Conservation (phyloP, 1,140 invertebrate species). For the Drosophila biarmipes region DNA sequence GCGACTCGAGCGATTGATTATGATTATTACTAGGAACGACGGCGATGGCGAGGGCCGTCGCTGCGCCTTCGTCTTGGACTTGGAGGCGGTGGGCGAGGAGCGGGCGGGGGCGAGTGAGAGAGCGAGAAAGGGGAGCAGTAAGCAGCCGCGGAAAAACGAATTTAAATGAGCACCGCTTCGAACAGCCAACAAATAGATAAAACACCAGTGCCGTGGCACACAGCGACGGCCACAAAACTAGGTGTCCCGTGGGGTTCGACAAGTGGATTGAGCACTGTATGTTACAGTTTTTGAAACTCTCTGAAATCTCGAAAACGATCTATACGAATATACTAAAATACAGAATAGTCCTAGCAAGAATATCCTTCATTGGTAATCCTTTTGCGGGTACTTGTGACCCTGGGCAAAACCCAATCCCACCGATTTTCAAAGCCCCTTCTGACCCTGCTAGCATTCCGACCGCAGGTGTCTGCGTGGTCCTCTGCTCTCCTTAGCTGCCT, state of each 20-base stretch:
- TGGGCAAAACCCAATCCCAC: too few species aligned
- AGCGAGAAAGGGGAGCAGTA: slow-evolving; percentile 40
- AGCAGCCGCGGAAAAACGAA: slow-evolving; percentile 68
- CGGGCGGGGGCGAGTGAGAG: slow-evolving; percentile 16
- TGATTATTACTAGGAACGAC: slow-evolving; percentile 76
- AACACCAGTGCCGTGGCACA: slow-evolving; percentile 3
- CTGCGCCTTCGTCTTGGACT: slow-evolving; percentile 46
- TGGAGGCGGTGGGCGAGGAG: slow-evolving; percentile 21
- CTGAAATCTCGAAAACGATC: not conserved
- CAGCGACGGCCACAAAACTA: slow-evolving; percentile 3
- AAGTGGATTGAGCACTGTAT: not conserved
- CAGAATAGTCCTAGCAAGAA: too few species aligned
- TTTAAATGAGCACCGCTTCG: slow-evolving; percentile 65
- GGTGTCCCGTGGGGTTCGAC: not conserved
- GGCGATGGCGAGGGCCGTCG: slow-evolving; percentile 17
- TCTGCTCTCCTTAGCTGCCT: slow-evolving; percentile 8
- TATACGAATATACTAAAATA: too few species aligned
- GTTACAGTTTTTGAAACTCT: not conserved
- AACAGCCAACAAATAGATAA: slow-evolving; percentile 17
- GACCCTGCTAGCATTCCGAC: slow-evolving; percentile 9
- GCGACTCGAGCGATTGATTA: slow-evolving; percentile 71
- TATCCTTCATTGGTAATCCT: too few species aligned
- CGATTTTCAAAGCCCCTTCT: not conserved
- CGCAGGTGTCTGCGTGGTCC: slow-evolving; percentile 15
- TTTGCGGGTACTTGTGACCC: too few species aligned